A percentile compares a stretch with the other conserved stretches of the same genome.
Evolutionary conservation across 2,113 vertebrate species (phyloP).

Genomic region (Castor canadensis): DNA sequence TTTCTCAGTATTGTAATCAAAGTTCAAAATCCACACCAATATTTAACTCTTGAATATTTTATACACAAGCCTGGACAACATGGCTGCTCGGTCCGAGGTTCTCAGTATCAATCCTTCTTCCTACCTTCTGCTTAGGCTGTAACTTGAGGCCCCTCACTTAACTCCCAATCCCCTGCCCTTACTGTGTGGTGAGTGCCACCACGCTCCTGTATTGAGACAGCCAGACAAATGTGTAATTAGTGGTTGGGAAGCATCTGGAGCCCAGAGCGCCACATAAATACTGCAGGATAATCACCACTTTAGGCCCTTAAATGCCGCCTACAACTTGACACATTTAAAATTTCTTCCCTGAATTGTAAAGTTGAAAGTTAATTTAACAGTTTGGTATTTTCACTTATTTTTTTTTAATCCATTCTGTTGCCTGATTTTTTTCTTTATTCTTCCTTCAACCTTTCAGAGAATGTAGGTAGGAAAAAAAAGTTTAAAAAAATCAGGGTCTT

Average conservation of each 20-base stretch:
- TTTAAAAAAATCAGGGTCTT: background rate
- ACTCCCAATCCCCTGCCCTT: conserved; percentile 45
- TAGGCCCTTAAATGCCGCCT: conserved; percentile 61
- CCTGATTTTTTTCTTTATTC: background rate
- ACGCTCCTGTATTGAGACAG: background rate
- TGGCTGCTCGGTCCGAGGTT: background rate
- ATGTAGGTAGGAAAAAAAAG: background rate
- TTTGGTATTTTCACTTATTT: conserved; percentile 13
- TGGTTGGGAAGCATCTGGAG: conserved; percentile 60
- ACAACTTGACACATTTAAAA: conserved; percentile 49
- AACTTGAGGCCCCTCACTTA: conserved; percentile 57
- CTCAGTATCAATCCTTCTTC: background rate
- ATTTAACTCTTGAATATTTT: background rate
- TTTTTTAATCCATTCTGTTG: background rate
- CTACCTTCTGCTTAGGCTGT: conserved; percentile 49
- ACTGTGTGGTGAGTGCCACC: conserved; percentile 50
- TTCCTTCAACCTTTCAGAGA: background rate
- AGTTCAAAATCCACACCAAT: background rate
- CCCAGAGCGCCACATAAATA: conserved; percentile 33
- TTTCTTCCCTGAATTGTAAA: conserved; percentile 50
- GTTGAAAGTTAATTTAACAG: conserved; percentile 53
- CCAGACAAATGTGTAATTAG: conserved; percentile 69
- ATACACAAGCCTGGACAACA: background rate
- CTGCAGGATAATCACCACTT: conserved; percentile 48
- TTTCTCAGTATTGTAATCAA: background rate